Conservation (phyloP, 1,140 invertebrate species). For the Drosophila sucinea region DNA sequence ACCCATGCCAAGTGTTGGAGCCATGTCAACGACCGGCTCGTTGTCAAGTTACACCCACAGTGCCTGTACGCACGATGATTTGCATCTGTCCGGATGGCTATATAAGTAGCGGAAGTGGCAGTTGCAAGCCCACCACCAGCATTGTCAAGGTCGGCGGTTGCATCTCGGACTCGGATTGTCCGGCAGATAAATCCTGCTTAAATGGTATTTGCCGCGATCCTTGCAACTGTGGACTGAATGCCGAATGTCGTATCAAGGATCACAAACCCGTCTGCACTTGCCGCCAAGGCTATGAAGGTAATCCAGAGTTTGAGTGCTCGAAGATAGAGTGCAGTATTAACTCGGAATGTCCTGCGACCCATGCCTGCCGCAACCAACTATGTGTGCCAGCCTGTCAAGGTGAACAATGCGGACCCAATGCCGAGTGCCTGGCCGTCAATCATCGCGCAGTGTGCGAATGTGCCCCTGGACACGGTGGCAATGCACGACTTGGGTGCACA, state of each 20-base stretch:
- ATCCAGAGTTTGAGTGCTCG: constrained; percentile 90
- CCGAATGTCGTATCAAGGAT: constrained; percentile 90
- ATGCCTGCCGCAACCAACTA: constrained; percentile 90
- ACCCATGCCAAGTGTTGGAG: constrained; percentile 90
- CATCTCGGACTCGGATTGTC: constrained; percentile 89
- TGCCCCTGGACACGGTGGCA: constrained; percentile 90
- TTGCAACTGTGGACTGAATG: constrained; percentile 91
- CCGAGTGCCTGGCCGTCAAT: constrained; percentile 90
- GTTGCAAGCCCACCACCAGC: constrained; percentile 88
- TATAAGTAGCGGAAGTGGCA: constrained; percentile 91
- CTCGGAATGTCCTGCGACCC: constrained; percentile 89
- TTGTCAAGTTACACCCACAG: constrained; percentile 91
- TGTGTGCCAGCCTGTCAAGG: constrained; percentile 91
- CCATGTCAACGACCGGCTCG: constrained; percentile 91
- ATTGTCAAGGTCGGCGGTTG: constrained; percentile 88
- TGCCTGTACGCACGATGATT: constrained; percentile 93
- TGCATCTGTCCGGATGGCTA: constrained; percentile 95
- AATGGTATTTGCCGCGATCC: constrained; percentile 91
- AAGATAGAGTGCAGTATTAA: constrained; percentile 89
- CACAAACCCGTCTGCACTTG: constrained; percentile 94
- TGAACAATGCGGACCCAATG: constrained; percentile 88
- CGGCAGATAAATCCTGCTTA: constrained; percentile 89
- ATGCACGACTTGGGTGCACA: constrained; percentile 90
- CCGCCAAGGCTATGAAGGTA: constrained; percentile 90
- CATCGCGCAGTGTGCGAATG: constrained; percentile 91